Percentiles rank a stretch among this genome's conserved stretches.
Evolutionary conservation across 2,113 vertebrate species (phyloP).

Genomic region (Mesembrinibis cayennensis): DNA sequence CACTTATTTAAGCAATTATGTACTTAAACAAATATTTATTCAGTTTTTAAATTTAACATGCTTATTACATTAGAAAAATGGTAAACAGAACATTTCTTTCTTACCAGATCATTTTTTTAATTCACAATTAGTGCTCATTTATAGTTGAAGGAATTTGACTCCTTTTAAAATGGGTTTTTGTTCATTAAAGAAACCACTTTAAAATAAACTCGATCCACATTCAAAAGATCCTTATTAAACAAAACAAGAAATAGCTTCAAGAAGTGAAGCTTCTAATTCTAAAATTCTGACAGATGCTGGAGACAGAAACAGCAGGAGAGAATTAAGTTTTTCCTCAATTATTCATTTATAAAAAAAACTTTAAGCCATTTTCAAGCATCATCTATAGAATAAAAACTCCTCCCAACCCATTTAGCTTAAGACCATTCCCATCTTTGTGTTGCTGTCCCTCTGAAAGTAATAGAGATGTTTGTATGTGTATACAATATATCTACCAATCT

Average conservation of each 20-base stretch:
- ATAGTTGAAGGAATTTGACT: conserved; percentile 15
- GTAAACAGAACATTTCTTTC: conserved; percentile 39
- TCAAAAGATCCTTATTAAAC: conserved; percentile 31
- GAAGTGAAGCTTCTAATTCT: neutral
- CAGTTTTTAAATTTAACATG: conserved; percentile 40
- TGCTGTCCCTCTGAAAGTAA: neutral
- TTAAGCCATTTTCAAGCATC: neutral
- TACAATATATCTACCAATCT: neutral
- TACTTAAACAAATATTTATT: conserved; percentile 56
- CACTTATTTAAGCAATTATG: conserved; percentile 58
- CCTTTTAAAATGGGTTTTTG: neutral
- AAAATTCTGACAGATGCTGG: neutral
- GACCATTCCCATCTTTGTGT: neutral
- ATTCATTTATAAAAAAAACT: neutral
- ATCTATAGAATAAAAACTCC: neutral
- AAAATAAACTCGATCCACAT: conserved; percentile 39
- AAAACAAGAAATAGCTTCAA: conserved; percentile 44
- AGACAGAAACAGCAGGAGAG: conserved; percentile 24
- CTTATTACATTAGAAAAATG: conserved; percentile 43
- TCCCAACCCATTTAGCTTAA: neutral
- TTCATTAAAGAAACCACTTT: conserved; percentile 32
- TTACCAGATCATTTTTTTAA: neutral
- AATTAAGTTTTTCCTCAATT: conserved; percentile 18
- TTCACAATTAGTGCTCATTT: conserved; percentile 32
- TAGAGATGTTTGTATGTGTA: fast-evolving